Conservation (phyloP, 1,140 invertebrate species). For the Drosophila suzukii region DNA sequence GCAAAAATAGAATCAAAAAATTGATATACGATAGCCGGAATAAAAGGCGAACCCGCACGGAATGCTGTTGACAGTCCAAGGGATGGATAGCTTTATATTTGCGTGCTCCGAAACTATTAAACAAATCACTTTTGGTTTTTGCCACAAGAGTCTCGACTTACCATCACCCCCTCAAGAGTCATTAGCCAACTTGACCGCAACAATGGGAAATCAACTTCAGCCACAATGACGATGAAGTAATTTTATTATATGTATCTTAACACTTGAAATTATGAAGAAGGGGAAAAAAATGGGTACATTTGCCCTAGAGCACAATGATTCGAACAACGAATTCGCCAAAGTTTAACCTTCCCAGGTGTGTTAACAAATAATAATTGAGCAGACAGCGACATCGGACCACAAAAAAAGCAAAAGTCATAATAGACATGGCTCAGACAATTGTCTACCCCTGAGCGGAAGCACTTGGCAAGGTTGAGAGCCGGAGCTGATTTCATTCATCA, state of each 20-base stretch:
- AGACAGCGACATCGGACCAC: constrained; percentile 36
- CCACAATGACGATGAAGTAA: constrained; percentile 51
- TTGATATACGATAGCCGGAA: constrained; percentile 67
- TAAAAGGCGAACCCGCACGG: constrained; percentile 38
- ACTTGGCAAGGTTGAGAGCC: constrained; percentile 60
- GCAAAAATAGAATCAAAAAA: constrained; percentile 25
- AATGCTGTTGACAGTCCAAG: constrained; percentile 55
- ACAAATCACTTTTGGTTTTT: constrained; percentile 36
- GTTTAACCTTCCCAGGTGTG: constrained; percentile 46
- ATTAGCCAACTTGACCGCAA: constrained; percentile 68
- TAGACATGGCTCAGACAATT: constrained; percentile 57
- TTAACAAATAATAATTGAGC: constrained; percentile 64
- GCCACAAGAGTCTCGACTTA: constrained; percentile 30
- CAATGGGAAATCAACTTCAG: constrained; percentile 34
- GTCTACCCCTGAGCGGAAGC: constrained; percentile 60
- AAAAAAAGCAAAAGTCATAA: constrained; percentile 31
- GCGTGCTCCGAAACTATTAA: constrained; percentile 22
- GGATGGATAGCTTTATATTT: constrained; percentile 51
- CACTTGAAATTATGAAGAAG: constrained; percentile 28
- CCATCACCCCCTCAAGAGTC: constrained; percentile 23
- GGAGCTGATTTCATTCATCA: constrained; percentile 67
- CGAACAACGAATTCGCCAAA: constrained; percentile 41
- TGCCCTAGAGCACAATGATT: constrained; percentile 39
- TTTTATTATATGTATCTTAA: constrained; percentile 48
- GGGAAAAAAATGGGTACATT: neutral